A percentile compares a stretch with the other conserved stretches of the same genome.
phyloP scores from a whole-genome alignment of 2,113 vertebrate genomes.

The Dermatemys mawii region DNA sequence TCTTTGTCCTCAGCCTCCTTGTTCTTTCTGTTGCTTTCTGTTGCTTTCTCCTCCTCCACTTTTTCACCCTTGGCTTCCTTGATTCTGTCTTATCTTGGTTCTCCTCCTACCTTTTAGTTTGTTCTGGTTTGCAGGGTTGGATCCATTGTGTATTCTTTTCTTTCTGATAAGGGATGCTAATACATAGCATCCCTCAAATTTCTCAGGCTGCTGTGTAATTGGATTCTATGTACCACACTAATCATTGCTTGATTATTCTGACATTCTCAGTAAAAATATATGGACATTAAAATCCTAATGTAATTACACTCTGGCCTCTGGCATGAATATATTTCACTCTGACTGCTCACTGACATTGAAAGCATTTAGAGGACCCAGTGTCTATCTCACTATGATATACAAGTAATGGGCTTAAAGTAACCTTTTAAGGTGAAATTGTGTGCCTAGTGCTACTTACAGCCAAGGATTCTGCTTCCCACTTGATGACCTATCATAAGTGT shows the following conservation, averaged over 20 bases:
- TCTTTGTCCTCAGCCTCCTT: not conserved
- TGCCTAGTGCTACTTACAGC: not conserved
- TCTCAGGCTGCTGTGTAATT: not conserved
- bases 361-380: constrained; percentile 7
- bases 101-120: not conserved
- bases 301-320: constrained; percentile 44
- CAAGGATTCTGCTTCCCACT: not conserved
- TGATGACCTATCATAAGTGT: constrained; percentile 36
- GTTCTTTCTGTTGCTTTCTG: not conserved
- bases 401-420: not conserved
- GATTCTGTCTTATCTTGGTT: not conserved
- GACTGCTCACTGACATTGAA: not conserved
- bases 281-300: constrained; percentile 29
- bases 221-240: not conserved
- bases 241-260: constrained; percentile 23
- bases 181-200: not conserved
- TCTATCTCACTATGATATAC: constrained; percentile 48
- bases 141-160: not conserved
- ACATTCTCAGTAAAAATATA: constrained; percentile 37
- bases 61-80: not conserved
- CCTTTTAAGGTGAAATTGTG: constrained; percentile 40
- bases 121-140: not conserved
- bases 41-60: rapidly evolving
- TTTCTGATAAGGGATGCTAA: not conserved
- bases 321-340: constrained; percentile 29